Percentiles rank a stretch among this genome's conserved stretches.
phyloP scores from a whole-genome alignment of 2,113 vertebrate species.

The Nothobranchius furzeri region DNA sequence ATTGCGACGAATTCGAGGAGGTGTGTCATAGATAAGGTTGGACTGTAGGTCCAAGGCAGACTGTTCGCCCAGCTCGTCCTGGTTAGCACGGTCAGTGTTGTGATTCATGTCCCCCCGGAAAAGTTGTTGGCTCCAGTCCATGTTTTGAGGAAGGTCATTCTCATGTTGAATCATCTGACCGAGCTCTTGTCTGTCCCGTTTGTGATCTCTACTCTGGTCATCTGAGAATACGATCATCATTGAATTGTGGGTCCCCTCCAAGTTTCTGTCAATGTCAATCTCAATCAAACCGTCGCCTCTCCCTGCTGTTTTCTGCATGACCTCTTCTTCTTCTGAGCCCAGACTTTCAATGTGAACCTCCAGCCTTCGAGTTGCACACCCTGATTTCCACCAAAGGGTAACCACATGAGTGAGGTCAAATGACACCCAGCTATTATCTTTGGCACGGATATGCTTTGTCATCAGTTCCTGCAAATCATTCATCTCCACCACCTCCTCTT shows the following conservation, averaged over 20 bases:
- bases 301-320: slow-evolving; percentile 46
- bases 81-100: slow-evolving; percentile 54
- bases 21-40: slow-evolving; percentile 88
- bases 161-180: slow-evolving; percentile 84
- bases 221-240: slow-evolving; percentile 92
- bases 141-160: slow-evolving; percentile 69
- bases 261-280: slow-evolving; percentile 82
- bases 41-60: slow-evolving; percentile 85
- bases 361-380: slow-evolving; percentile 80
- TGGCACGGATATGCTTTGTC: slow-evolving; percentile 82
- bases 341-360: slow-evolving; percentile 86
- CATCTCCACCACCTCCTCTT: slow-evolving; percentile 60
- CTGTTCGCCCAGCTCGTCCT: slow-evolving; percentile 77
- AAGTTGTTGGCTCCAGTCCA: slow-evolving; percentile 45
- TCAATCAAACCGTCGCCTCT: slow-evolving; percentile 52
- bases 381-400: slow-evolving; percentile 82
- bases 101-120: slow-evolving; percentile 46
- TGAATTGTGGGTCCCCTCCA: slow-evolving; percentile 84
- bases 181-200: slow-evolving; percentile 81
- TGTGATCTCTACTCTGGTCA: slow-evolving; percentile 82
- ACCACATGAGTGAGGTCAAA: slow-evolving; percentile 90
- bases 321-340: slow-evolving; percentile 40
- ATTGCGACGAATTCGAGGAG: slow-evolving; percentile 88
- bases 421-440: slow-evolving; percentile 89
- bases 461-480: slow-evolving; percentile 79